Percentiles rank a stretch among this genome's conserved stretches.
Evolutionary conservation across 2,888 invertebrate genomes (phyloP).

Genomic region (Drosophila suboccidentalis): DNA sequence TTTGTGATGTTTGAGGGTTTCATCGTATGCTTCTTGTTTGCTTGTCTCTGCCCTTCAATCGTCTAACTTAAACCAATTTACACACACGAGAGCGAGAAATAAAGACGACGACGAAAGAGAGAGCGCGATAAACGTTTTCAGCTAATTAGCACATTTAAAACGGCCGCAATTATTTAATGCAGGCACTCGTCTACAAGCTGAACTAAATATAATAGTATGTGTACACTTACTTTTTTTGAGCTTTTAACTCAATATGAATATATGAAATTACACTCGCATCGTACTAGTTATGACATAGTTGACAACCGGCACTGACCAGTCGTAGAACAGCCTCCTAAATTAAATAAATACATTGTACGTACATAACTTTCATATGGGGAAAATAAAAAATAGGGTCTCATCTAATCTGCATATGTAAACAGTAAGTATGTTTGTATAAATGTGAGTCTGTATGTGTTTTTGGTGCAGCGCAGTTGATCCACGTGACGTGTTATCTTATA

Average conservation of each 20-base stretch:
- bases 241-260: constrained; percentile 34
- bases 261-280: constrained; percentile 10
- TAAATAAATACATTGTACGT: constrained; percentile 25
- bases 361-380: constrained; percentile 14
- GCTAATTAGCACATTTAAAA: constrained; percentile 69
- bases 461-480: neutral
- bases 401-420: constrained; percentile 13
- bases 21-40: constrained; percentile 24
- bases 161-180: constrained; percentile 55
- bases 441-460: constrained; percentile 3
- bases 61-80: constrained; percentile 38
- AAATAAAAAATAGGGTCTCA: constrained; percentile 1
- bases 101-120: constrained; percentile 15
- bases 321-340: constrained; percentile 22
- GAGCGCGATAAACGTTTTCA: constrained; percentile 71
- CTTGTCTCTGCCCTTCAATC: constrained; percentile 40
- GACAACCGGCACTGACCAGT: constrained; percentile 22
- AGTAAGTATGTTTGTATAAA: constrained; percentile 15
- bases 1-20: constrained; percentile 11
- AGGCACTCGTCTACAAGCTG: constrained; percentile 25
- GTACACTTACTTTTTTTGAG: constrained; percentile 31
- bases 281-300: constrained; percentile 39
- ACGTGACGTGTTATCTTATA: constrained; percentile 22
- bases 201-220: constrained; percentile 21
- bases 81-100: constrained; percentile 26